Evolutionary conservation across 2,113 vertebrate genomes (phyloP).

Genomic region (Pelecanoides urinatrix): DNA sequence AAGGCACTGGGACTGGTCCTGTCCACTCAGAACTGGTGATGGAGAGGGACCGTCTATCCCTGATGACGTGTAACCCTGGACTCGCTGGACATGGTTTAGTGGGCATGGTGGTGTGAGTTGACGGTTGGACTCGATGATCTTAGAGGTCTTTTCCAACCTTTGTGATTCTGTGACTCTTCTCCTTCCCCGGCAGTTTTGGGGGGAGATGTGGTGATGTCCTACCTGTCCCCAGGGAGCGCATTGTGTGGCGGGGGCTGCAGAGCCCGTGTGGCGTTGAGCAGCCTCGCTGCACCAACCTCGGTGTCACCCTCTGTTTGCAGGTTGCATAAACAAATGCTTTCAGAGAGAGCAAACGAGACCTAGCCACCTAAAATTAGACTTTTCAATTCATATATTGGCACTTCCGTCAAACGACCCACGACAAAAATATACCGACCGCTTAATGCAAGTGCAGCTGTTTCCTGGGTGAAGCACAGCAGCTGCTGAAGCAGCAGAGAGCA

Average conservation of each 20-base stretch:
- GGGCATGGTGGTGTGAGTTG: too few species aligned
- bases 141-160: too few species aligned
- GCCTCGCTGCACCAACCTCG: neutral
- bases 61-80: fast-evolving
- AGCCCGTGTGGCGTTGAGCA: fast-evolving
- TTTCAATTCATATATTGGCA: neutral
- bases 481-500: neutral
- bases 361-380: neutral
- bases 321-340: neutral
- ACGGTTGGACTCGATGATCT: too few species aligned
- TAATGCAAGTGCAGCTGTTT: neutral
- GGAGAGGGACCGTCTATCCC: neutral
- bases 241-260: neutral
- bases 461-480: neutral
- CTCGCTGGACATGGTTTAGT: too few species aligned
- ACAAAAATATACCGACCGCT: fast-evolving
- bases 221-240: neutral
- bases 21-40: neutral
- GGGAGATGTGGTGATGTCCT: neutral
- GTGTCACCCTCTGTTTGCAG: neutral
- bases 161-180: too few species aligned
- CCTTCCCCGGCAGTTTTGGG: neutral
- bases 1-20: neutral
- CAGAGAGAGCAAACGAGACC: neutral
- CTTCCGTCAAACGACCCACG: neutral